Percentiles rank a stretch among this genome's conserved stretches.
Evolutionary conservation across 1,140 invertebrate genomes (phyloP).

Genomic region (Anastatus disparis): DNA sequence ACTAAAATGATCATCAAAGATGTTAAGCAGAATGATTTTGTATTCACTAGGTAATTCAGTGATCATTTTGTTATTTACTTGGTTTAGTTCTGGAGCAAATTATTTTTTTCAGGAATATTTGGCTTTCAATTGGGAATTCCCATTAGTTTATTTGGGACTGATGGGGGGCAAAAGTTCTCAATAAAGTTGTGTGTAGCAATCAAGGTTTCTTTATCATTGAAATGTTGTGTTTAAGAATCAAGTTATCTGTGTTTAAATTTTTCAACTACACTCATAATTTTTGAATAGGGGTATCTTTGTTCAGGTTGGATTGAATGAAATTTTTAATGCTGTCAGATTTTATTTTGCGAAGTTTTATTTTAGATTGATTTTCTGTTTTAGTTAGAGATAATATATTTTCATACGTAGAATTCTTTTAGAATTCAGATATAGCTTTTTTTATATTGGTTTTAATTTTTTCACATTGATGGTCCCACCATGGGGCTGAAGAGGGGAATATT

Average conservation of each 20-base stretch:
- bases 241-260: background rate
- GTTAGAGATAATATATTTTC: background rate
- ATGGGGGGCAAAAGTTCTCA: background rate
- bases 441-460: background rate
- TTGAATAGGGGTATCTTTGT: background rate
- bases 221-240: background rate
- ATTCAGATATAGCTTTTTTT: background rate
- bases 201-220: background rate
- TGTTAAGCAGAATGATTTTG: background rate
- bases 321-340: background rate
- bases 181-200: background rate
- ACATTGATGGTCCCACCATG: background rate
- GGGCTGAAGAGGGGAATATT: background rate
- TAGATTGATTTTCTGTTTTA: background rate
- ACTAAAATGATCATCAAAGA: background rate
- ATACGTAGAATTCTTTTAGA: background rate
- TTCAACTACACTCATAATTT: background rate
- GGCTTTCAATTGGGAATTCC: background rate
- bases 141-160: too few relatives aligned
- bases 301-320: background rate
- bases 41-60: background rate
- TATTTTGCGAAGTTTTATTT: background rate
- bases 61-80: constrained; percentile 1
- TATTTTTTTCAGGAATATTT: background rate
- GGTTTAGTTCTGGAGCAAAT: background rate